phyloP scores from a whole-genome alignment of 2,113 vertebrate species.

The Sinocyclocheilus grahami region DNA sequence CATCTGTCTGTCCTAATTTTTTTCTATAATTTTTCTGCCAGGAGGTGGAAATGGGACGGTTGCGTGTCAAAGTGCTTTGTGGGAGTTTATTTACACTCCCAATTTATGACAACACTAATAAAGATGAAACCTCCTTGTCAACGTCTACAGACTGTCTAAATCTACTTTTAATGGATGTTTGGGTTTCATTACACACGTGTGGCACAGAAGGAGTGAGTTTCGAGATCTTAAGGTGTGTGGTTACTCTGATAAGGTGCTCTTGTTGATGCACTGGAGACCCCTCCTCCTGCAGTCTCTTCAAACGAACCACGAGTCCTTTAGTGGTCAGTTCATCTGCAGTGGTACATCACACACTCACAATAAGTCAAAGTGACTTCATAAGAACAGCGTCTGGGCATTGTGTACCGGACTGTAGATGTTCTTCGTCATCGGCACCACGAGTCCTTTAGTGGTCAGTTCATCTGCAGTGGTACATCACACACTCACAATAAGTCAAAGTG shows the following conservation, averaged over 20 bases:
- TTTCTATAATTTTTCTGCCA: too few species aligned
- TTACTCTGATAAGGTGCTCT: conserved; percentile 76
- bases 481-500: background rate
- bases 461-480: conserved; percentile 71
- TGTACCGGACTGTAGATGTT: too few species aligned
- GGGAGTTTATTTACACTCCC: background rate
- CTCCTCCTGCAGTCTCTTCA: conserved; percentile 85
- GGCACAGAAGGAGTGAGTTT: background rate
- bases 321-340: conserved; percentile 85
- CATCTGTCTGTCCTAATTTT: too few species aligned
- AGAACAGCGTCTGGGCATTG: background rate
- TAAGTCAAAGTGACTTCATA: background rate
- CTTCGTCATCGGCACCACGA: too few species aligned
- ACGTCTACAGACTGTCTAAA: too few species aligned
- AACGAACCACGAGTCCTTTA: conserved; percentile 89
- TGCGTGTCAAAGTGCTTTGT: background rate
- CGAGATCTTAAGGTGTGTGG: background rate
- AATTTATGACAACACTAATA: background rate
- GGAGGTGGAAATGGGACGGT: background rate
- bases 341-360: background rate
- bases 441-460: conserved; percentile 80
- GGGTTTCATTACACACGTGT: background rate
- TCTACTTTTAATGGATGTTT: background rate
- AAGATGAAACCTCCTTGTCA: background rate
- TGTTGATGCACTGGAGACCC: conserved; percentile 82